Base-by-base conservation (phyloP, 1,140 invertebrate genomes). In the Apis laboriosa region DNA sequence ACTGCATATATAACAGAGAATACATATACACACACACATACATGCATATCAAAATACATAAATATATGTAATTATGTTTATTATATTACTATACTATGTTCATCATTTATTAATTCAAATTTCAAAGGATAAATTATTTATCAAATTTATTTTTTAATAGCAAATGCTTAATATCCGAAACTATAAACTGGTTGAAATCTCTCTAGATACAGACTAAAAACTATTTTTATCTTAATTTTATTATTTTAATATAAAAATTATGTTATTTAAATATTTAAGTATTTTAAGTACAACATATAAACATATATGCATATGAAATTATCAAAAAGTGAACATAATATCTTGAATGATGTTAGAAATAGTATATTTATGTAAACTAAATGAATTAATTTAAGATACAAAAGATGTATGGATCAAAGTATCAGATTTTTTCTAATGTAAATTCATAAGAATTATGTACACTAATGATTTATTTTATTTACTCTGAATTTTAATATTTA, bases 21-120 rank as follows among this genome's bases (percentile, higher is more conserved):
- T 56, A 56, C 55, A 56, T 17, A 17, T 17, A 56, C 17, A 64
- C 19, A 67, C 24, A 80, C 49, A 64, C 28, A 61, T 28, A 78
- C 63, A 73, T 72, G 64, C 68, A 83, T 86, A 86, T 85, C 63
- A 43, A 60, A n/a, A 9, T 78, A 77, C 71, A 86, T 53, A 49
- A 63, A 64, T 74, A 49, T 73, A 51, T 68, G 28, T 66, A 72
- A 84, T 70, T 84, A 76, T 82, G 78, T 85, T 82, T 67, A 55
- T 61, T 68, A 70, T 58, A 60, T 53, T 61, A 68, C 19, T 21
- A 64, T 55, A 17, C 21, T 85, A 64, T 64, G 51, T 80, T 80
- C 28, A 61, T 15, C 34, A 28, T 55, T 17, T 21, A n/a, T 58
- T 9, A 11, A 75, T 75, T 74, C 24, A 17, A 66, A 61, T 80